Conservation (phyloP, 2,797 vertebrate genomes). For the Clarias platycephalus region DNA sequence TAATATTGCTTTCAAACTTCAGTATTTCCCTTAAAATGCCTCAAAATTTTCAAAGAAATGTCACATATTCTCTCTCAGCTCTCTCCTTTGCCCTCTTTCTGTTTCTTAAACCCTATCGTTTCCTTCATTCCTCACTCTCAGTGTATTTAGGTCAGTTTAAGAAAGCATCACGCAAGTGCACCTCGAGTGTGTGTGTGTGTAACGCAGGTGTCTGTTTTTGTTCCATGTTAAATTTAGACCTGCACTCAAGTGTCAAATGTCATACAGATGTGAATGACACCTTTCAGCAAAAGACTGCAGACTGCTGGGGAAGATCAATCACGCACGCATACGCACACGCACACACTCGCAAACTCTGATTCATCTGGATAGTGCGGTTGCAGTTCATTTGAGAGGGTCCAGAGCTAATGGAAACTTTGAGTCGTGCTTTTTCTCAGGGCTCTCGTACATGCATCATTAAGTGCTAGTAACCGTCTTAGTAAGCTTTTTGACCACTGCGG, state of each 20-base stretch:
- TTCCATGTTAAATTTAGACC: conserved; percentile 72
- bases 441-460: background rate
- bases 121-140: background rate
- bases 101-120: background rate
- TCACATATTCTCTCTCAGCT: too few species aligned
- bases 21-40: too few species aligned
- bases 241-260: conserved; percentile 71
- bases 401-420: conserved; percentile 40
- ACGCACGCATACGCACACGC: conserved; percentile 16
- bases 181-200: conserved; percentile 63
- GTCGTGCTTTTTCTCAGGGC: conserved; percentile 2
- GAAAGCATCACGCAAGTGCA: conserved; percentile 63
- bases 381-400: conserved; percentile 16
- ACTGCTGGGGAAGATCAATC: conserved; percentile 47
- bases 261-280: conserved; percentile 68
- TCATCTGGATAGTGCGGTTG: conserved; percentile 37
- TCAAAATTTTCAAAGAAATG: background rate
- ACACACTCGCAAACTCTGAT: conserved; percentile 33
- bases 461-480: background rate
- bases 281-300: conserved; percentile 63
- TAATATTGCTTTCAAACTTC: too few species aligned
- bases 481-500: background rate
- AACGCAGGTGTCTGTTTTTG: conserved; percentile 61
- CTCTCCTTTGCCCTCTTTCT: background rate
- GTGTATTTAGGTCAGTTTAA: conserved; percentile 56